Evolutionary conservation across 2,113 vertebrate species (phyloP), one percentile per base, ranked within the genome.

Genomic region (Apistogramma diplotaenia): DNA sequence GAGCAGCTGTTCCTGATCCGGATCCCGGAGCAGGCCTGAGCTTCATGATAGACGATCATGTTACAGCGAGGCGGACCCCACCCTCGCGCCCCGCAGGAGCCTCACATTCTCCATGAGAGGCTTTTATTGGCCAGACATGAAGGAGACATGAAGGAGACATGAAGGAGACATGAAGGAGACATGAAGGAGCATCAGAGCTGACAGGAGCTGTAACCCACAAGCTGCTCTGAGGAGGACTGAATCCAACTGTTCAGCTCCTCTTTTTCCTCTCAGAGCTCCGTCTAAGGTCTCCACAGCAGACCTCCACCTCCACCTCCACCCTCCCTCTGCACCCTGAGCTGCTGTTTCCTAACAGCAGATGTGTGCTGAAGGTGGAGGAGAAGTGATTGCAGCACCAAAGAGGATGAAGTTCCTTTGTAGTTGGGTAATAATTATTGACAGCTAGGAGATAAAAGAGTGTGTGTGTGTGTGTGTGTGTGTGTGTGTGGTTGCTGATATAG

Each of bases 81-180:
- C 35, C 37, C 11, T 40, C 37, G 4, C 1, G 3, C 11, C 12
- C 11, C 13, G 11, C 37, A 40, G 4, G 37, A 4, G 13, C 1
- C 46, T 62, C 60, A 25, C 7, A 3, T 3, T 3, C 3, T 0
- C 60, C 13, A 18, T 0, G 3, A 2, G 3, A n/a, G 18, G 18
- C 18, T 51, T 16, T 5, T 9, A 3, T 1, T 65, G 13, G 1
- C 3, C 33, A 40, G 60, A 7, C 33, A 6, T 62, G 60, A 9
- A 23, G 59, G n/a, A n/a, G n/a, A n/a, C n/a, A 40, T 5, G 7
- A 40, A 1, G 11, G 12, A 35, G 33, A 40, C 10, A n/a, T n/a
- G n/a, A n/a, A n/a, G n/a, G n/a, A n/a, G n/a, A n/a, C n/a, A 40
- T 5, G 7, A 40, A 1, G 11, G 12, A 35, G 33, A 40, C 10